These are phyloP conservation scores for Anguilla obscura DNA, from an alignment of 2,797 vertebrate species.

Conservation along the genomic window DNA sequence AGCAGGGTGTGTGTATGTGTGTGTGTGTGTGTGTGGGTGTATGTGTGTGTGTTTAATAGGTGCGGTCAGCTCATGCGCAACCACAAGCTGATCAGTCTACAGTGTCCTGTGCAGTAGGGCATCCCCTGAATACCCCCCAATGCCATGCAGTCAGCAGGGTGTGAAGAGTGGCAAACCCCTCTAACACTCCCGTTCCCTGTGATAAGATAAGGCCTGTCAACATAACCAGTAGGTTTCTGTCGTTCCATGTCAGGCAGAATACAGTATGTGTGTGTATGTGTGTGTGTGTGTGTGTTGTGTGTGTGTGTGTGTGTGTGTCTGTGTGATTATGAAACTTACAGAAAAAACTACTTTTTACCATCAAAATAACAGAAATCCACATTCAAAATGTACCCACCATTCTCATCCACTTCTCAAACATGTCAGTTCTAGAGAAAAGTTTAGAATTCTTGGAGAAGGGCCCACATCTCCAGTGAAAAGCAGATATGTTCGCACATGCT, in stretches of 20 bases:
- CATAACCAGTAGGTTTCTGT: background rate
- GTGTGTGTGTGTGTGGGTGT: background rate
- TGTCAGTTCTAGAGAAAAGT: background rate
- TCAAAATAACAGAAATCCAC: background rate
- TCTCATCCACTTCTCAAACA: background rate
- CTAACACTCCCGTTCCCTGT: background rate
- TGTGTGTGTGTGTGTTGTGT: background rate
- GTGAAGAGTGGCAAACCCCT: background rate
- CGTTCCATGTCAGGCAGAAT: background rate
- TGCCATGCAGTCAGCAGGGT: background rate
- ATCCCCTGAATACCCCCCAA: background rate
- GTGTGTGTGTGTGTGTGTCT: background rate
- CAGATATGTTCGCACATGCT: no score
- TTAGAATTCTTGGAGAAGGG: background rate
- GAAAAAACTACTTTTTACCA: background rate
- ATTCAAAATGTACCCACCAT: background rate
- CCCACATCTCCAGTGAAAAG: no score
- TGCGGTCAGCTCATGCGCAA: background rate
- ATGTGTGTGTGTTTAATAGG: background rate
- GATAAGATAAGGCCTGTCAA: conserved; percentile 17
- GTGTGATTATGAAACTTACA: background rate
- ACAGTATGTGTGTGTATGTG: background rate
- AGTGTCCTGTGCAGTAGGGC: background rate
- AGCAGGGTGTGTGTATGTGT: background rate
- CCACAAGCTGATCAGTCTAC: background rate